Percentiles rank a stretch among this genome's conserved stretches.
Conservation (phyloP, 1,140 invertebrate species). For the Cecropterus lyciades region DNA sequence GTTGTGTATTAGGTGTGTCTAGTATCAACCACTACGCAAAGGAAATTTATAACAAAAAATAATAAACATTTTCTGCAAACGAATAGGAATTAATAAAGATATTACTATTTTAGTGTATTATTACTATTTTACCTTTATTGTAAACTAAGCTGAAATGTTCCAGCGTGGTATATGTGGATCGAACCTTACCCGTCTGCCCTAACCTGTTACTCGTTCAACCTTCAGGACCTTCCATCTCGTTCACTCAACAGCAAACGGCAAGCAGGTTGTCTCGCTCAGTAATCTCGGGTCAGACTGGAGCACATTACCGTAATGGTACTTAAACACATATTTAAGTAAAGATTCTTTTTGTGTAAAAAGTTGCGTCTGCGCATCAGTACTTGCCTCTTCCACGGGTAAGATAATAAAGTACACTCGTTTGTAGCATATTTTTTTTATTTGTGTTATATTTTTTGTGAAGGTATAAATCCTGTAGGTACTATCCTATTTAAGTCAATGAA, state of each 20-base stretch:
- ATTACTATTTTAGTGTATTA: no score
- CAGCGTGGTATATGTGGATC: conserved; percentile 25
- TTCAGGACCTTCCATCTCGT: conserved; percentile 57
- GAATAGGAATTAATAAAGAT: no score
- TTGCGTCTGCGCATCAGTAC: conserved; percentile 51
- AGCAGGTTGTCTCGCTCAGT: conserved; percentile 54
- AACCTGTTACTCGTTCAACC: conserved; percentile 81
- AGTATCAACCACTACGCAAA: no score
- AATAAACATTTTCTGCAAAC: no score
- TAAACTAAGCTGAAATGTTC: not conserved
- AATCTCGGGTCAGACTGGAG: conserved; percentile 70
- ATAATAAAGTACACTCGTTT: conserved; percentile 27
- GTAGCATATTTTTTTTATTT: not conserved
- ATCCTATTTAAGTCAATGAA: no score
- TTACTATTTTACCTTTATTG: not conserved
- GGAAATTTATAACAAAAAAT: no score
- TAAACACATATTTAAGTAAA: conserved; percentile 83
- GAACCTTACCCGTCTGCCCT: conserved; percentile 61
- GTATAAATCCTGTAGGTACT: no score
- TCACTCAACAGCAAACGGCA: conserved; percentile 37
- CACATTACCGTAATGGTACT: conserved; percentile 81
- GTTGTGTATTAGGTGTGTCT: no score
- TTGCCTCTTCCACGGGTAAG: conserved; percentile 43
- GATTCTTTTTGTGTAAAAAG: conserved; percentile 76
- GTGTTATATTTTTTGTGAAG: not conserved